phyloP scores from a whole-genome alignment of 2,888 invertebrate species.

The Erannis defoliaria region DNA sequence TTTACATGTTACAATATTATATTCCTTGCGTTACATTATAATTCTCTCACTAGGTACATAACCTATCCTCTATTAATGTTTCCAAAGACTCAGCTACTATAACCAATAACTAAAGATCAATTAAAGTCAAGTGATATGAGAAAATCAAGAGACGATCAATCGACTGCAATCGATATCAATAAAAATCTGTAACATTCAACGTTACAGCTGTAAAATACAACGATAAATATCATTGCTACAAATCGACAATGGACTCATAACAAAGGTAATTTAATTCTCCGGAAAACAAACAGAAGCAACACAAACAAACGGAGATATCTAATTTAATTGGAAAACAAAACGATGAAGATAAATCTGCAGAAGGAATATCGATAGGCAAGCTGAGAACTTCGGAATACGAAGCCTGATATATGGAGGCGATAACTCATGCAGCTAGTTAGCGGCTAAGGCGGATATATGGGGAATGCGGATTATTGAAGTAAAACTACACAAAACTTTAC shows the following conservation, averaged over 20 bases:
- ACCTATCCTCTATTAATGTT: not conserved
- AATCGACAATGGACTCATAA: slow-evolving; percentile 19
- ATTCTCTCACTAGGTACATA: not conserved
- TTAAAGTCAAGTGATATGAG: slow-evolving; percentile 3
- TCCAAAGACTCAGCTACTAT: not conserved
- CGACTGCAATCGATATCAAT: slow-evolving; percentile 7
- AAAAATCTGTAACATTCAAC: slow-evolving; percentile 7
- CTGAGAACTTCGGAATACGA: slow-evolving; percentile 15
- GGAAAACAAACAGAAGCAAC: slow-evolving; percentile 17
- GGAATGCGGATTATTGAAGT: slow-evolving; percentile 1
- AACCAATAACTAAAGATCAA: not conserved
- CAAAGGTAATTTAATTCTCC: slow-evolving; percentile 7
- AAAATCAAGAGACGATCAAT: slow-evolving; percentile 6
- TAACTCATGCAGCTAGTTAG: slow-evolving; percentile 22
- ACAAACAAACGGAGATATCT: slow-evolving; percentile 20
- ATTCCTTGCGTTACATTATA: not conserved
- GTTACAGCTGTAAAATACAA: slow-evolving; percentile 12
- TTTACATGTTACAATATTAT: not conserved
- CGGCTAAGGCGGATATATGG: slow-evolving; percentile 12
- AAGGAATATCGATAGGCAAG: slow-evolving; percentile 19
- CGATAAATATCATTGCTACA: slow-evolving; percentile 20
- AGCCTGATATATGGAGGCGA: slow-evolving; percentile 24
- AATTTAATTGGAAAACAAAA: slow-evolving; percentile 32
- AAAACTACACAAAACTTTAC: not conserved
- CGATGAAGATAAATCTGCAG: slow-evolving; percentile 12